Evolutionary conservation across 2,113 vertebrate species (phyloP).

Genomic region (Grammomys dolichurus): DNA sequence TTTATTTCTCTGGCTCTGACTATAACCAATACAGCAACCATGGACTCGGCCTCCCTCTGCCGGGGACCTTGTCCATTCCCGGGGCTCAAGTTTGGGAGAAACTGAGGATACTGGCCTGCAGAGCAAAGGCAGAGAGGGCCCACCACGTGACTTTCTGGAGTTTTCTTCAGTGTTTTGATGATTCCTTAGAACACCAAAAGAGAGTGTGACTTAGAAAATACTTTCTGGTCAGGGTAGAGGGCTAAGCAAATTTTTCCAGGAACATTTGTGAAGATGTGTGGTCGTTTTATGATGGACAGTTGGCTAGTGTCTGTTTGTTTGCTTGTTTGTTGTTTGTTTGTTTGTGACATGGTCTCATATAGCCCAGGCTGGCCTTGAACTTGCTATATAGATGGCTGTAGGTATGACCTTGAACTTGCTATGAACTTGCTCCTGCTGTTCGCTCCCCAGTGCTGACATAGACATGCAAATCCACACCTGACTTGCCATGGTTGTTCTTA

Average conservation of each 20-base stretch:
- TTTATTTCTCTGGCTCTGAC: neutral
- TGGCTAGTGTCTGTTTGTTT: neutral
- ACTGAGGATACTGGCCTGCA: neutral
- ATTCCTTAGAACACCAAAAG: neutral
- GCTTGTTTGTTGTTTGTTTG: neutral
- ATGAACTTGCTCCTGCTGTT: neutral
- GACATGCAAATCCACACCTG: neutral
- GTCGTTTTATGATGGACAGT: neutral
- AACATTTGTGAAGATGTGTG: neutral
- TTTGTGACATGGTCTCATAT: neutral
- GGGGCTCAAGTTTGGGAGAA: rapidly evolving
- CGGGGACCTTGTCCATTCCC: neutral
- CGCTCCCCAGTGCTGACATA: neutral
- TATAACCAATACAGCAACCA: neutral
- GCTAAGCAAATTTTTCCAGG: neutral
- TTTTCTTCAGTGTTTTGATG: rapidly evolving
- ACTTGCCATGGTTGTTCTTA: neutral
- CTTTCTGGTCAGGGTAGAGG: neutral
- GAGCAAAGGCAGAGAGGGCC: neutral
- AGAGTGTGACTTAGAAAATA: neutral
- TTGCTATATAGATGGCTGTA: neutral
- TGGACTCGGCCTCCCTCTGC: neutral
- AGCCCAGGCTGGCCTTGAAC: neutral
- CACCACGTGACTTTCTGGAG: rapidly evolving
- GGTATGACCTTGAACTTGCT: neutral